Evolutionary conservation across 2,888 invertebrate genomes (phyloP).

Genomic region (Camponotus fellah): DNA sequence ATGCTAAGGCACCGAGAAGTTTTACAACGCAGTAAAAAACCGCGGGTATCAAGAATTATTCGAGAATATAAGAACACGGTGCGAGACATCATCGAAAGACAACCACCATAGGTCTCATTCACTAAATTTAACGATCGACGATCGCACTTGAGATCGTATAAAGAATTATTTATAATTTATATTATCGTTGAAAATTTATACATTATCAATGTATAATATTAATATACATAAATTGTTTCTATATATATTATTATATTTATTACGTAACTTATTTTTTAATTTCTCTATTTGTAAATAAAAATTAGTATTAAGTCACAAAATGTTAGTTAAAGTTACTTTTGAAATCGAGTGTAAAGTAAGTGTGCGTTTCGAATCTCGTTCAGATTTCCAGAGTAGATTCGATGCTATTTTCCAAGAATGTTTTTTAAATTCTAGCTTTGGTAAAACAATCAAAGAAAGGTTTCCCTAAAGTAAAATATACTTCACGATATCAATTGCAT

Average conservation of each 20-base stretch:
- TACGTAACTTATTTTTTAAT: background rate
- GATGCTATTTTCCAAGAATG: slow-evolving; percentile 31
- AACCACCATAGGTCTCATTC: slow-evolving; percentile 54
- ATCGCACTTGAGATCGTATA: slow-evolving; percentile 28
- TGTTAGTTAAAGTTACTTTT: slow-evolving; percentile 6
- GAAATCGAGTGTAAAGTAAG: background rate
- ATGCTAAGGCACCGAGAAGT: slow-evolving; percentile 66
- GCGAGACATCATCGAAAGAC: slow-evolving; percentile 56
- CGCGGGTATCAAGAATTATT: slow-evolving; percentile 69
- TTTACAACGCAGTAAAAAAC: slow-evolving; percentile 77
- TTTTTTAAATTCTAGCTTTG: slow-evolving; percentile 24
- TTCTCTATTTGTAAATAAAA: background rate
- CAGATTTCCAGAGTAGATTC: slow-evolving; percentile 31
- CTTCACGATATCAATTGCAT: slow-evolving; percentile 42
- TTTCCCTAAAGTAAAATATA: slow-evolving; percentile 15
- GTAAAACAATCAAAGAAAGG: slow-evolving; percentile 13
- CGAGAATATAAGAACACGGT: slow-evolving; percentile 64
- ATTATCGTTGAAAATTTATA: slow-evolving; percentile 68
- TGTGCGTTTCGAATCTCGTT: background rate
- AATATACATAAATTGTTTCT: slow-evolving; percentile 64
- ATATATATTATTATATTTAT: background rate
- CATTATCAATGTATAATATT: slow-evolving; percentile 63
- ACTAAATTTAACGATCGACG: slow-evolving; percentile 43
- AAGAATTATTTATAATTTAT: slow-evolving; percentile 64
- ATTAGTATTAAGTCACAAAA: slow-evolving; percentile 6